Evolutionary conservation across 2,797 vertebrate species (phyloP).

Genomic region (Sebastes vulpes): DNA sequence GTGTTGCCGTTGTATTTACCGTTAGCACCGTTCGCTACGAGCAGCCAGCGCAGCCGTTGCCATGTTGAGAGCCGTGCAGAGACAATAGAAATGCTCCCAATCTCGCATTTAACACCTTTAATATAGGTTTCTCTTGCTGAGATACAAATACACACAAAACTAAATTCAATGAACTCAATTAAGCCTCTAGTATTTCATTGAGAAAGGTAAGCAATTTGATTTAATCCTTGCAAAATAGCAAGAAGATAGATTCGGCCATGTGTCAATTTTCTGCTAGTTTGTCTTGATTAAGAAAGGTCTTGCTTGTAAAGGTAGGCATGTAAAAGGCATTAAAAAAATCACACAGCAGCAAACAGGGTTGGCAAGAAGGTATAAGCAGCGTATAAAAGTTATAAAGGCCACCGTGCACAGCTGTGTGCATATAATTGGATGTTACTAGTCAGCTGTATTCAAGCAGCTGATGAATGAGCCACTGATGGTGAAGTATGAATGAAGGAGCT

Average conservation of each 20-base stretch:
- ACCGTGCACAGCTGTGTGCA: neutral
- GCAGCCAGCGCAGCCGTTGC: neutral
- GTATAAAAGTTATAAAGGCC: neutral
- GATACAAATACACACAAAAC: neutral
- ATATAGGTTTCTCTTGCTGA: neutral
- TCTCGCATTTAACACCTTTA: neutral
- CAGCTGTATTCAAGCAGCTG: neutral
- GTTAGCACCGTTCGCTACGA: neutral
- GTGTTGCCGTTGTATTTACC: neutral
- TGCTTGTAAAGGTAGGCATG: neutral
- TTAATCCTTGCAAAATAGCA: neutral
- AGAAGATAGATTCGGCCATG: neutral
- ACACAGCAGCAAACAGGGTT: neutral
- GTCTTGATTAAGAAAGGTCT: neutral
- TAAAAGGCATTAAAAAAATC: neutral
- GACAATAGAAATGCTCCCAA: neutral
- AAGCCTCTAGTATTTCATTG: neutral
- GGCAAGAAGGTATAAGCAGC: neutral
- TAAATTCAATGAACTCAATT: neutral
- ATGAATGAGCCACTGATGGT: neutral
- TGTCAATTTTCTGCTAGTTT: neutral
- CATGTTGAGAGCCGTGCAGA: neutral
- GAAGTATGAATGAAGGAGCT: slow-evolving; percentile 1
- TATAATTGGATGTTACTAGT: neutral
- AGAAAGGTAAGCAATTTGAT: neutral